Conservation (phyloP, 2,113 vertebrate genomes). For the Octodon degus region DNA sequence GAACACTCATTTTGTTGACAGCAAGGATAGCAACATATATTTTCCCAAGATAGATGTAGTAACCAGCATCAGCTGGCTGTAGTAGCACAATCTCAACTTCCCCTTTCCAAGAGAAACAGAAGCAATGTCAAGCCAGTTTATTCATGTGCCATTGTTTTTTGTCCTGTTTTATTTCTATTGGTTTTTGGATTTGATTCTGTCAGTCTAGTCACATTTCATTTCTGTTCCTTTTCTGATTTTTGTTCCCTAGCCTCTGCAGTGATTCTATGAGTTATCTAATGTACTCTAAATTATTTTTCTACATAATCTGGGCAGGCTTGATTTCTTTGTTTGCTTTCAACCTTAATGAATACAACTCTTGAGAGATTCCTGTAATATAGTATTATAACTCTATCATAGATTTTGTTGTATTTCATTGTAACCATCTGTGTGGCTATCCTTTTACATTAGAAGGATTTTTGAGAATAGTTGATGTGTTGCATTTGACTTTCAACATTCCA, state of each 20-base stretch:
- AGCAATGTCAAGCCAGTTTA: not conserved
- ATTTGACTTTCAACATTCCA: not conserved
- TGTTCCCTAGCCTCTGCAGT: not conserved
- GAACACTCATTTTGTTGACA: not conserved
- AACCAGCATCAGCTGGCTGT: not conserved
- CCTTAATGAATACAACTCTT: not conserved
- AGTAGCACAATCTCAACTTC: not conserved
- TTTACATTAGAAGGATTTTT: not conserved
- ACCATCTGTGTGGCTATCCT: not conserved
- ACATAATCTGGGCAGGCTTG: not conserved
- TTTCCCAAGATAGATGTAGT: too few species aligned
- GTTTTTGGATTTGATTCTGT: not conserved
- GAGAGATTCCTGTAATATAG: not conserved
- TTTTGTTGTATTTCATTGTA: not conserved
- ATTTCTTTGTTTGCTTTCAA: not conserved
- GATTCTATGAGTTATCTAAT: not conserved
- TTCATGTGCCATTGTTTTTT: not conserved
- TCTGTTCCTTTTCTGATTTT: not conserved
- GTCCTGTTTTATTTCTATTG: not conserved
- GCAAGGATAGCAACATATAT: fast-evolving
- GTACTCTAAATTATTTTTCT: not conserved
- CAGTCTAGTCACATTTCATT: not conserved
- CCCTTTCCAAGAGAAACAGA: too few species aligned
- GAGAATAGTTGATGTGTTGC: not conserved
- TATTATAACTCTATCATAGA: not conserved